phyloP scores from a whole-genome alignment of 2,888 invertebrate species.

The Liodrosophila aerea region DNA sequence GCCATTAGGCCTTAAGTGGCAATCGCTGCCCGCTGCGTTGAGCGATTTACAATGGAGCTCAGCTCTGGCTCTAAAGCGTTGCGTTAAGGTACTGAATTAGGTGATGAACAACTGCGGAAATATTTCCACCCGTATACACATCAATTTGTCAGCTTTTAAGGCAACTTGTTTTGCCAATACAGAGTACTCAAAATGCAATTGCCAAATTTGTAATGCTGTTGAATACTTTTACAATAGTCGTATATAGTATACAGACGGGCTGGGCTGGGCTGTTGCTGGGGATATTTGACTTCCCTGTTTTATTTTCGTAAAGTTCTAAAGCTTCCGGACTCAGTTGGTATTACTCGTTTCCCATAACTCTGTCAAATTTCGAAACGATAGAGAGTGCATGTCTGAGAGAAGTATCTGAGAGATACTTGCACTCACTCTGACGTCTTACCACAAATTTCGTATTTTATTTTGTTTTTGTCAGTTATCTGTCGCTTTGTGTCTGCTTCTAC shows the following conservation, averaged over 20 bases:
- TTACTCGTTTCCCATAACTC: slow-evolving; percentile 22
- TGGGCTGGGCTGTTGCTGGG: slow-evolving; percentile 37
- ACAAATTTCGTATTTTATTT: slow-evolving; percentile 18
- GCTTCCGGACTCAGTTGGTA: slow-evolving; percentile 47
- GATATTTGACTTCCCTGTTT: slow-evolving; percentile 54
- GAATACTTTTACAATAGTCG: not conserved
- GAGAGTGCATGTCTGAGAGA: slow-evolving; percentile 6
- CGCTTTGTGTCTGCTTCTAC: slow-evolving; percentile 18
- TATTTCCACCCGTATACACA: slow-evolving; percentile 7
- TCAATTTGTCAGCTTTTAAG: slow-evolving; percentile 30
- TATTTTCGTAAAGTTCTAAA: slow-evolving; percentile 51
- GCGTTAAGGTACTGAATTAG: slow-evolving; percentile 44
- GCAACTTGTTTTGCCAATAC: slow-evolving; percentile 53
- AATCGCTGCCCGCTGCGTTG: slow-evolving; percentile 48
- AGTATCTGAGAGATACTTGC: slow-evolving; percentile 52
- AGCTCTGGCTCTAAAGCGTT: slow-evolving; percentile 12
- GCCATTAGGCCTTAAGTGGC: slow-evolving; percentile 60
- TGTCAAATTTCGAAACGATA: slow-evolving; percentile 14
- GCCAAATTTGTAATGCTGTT: slow-evolving; percentile 53
- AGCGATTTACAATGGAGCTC: slow-evolving; percentile 51
- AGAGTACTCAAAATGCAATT: slow-evolving; percentile 26
- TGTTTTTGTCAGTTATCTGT: slow-evolving; percentile 32
- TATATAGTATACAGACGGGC: slow-evolving; percentile 11
- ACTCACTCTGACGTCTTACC: slow-evolving; percentile 37
- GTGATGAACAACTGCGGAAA: slow-evolving; percentile 58